phyloP scores from a whole-genome alignment of 2,113 vertebrate species.

The Albula goreensis region DNA sequence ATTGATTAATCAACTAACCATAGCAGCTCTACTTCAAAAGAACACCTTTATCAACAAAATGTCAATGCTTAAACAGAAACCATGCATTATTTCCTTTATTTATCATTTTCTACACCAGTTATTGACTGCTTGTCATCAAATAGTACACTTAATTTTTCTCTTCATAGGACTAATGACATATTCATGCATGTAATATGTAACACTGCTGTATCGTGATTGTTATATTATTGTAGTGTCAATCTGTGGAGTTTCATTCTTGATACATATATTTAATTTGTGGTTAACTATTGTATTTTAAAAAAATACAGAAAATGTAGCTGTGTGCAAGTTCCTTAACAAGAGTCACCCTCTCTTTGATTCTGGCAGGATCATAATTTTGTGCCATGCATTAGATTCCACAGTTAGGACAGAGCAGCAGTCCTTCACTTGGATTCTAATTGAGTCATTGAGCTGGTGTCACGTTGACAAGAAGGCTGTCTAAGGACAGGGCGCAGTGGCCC shows the following conservation, averaged over 20 bases:
- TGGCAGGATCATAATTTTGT: background rate
- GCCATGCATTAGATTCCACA: background rate
- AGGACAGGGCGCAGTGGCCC: constrained; percentile 17
- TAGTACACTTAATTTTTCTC: too few relatives aligned
- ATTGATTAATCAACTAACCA: too few relatives aligned
- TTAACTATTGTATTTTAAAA: background rate
- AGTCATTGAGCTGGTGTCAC: constrained; percentile 27
- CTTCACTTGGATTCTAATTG: constrained; percentile 23
- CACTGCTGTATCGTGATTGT: background rate
- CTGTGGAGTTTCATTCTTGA: background rate
- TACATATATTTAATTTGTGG: background rate
- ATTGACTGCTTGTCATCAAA: background rate
- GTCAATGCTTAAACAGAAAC: background rate
- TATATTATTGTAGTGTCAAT: background rate
- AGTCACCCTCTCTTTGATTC: background rate
- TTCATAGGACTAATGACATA: background rate
- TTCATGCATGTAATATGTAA: background rate
- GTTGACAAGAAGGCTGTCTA: constrained; percentile 22
- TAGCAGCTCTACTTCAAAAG: too few relatives aligned
- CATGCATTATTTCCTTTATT: background rate
- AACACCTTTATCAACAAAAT: background rate
- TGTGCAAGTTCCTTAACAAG: background rate
- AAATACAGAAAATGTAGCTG: background rate
- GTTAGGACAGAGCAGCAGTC: constrained; percentile 12
- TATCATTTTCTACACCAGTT: background rate